Evolutionary conservation across 2,888 invertebrate species (phyloP).

Genomic region (Ametastegia equiseti): DNA sequence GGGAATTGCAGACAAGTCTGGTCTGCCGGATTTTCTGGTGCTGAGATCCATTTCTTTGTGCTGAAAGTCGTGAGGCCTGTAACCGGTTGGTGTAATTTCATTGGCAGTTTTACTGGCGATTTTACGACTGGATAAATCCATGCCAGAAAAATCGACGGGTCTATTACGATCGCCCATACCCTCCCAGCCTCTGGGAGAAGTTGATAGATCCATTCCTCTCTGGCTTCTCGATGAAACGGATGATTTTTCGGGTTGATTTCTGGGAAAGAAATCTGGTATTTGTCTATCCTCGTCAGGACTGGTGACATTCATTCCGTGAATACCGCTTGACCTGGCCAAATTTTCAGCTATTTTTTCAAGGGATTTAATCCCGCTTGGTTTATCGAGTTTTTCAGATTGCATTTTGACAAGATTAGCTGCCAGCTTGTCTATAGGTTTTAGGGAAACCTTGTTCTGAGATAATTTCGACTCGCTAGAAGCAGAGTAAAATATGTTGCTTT

Average conservation of each 20-base stretch:
- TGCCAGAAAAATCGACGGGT: slow-evolving; percentile 71
- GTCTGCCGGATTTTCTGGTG: slow-evolving; percentile 66
- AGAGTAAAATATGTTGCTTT: slow-evolving; percentile 52
- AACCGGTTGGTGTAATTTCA: slow-evolving; percentile 59
- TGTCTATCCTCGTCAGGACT: slow-evolving; percentile 58
- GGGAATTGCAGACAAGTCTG: slow-evolving; percentile 61
- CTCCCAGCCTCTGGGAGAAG: slow-evolving; percentile 69
- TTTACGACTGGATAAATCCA: slow-evolving; percentile 73
- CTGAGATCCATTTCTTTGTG: slow-evolving; percentile 73
- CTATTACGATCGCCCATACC: slow-evolving; percentile 62
- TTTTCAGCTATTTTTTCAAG: slow-evolving; percentile 74
- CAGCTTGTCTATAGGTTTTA: slow-evolving; percentile 71
- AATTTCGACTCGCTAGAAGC: slow-evolving; percentile 47
- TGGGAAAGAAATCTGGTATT: slow-evolving; percentile 60
- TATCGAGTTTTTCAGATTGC: slow-evolving; percentile 70
- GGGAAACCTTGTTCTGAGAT: slow-evolving; percentile 65
- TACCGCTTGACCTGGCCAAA: slow-evolving; percentile 68
- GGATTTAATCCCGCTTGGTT: slow-evolving; percentile 62
- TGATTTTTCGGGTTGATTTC: slow-evolving; percentile 55
- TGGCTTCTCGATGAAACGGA: slow-evolving; percentile 56
- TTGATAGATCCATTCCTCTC: slow-evolving; percentile 70
- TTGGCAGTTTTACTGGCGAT: slow-evolving; percentile 54
- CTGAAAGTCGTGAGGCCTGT: slow-evolving; percentile 67
- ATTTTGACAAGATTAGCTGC: slow-evolving; percentile 70
- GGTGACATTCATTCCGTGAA: slow-evolving; percentile 51